Base-by-base conservation (phyloP, 2,888 invertebrate species). In the Scaeva pyrastri region DNA sequence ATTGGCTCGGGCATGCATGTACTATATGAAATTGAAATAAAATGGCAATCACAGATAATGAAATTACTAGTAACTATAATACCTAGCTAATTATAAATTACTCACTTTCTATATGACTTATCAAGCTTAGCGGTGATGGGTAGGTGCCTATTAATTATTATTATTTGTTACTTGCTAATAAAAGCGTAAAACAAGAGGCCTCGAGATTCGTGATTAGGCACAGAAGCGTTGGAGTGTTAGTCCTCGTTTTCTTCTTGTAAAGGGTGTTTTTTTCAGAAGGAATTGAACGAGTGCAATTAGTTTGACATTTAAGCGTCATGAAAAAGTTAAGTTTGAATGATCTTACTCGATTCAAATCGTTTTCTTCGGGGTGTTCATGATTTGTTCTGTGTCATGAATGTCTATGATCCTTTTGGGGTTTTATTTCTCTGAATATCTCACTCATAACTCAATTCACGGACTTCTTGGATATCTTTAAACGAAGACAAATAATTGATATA, bases 91-190 rank as follows among this genome's bases (percentile, higher is more conserved):
- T 60, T 60, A 41, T 74, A 68, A 80, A 68, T 80, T 74, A 74
- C 68, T 74, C 74, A 70, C 74, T 74, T 52, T 36, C 23, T 31
- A 23, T 31, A 23, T 39, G 23, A 39, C 45, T 79, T 73, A 58
- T 66, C 73, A 77, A 39, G 14, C 16, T 31, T 60, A n/a, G 50
- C 41, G 55, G 2, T 52, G 8, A 21, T 45, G 58, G 36, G n/a
- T n/a, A n/a, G n/a, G 12, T 39, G 21, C 21, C 12, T 60, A 58
- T 66, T 64, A 72, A 76, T 72, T 75, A 64, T 70, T 64, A 56
- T 48, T 48, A 62, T 58, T 76, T 82, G 71, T 82, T 72, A 66
- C 58, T 82, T 72, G 58, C 58, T 82, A 82, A 82, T 76, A 72
- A 82, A 66, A 58, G 72, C 52, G 72, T 72, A 60, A 71, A 64